A percentile compares a stretch with the other conserved stretches of the same genome.
These are phyloP conservation scores for Ancistrus triradiatus DNA, from an alignment of 2,113 vertebrate species.

Conservation along the genomic window DNA sequence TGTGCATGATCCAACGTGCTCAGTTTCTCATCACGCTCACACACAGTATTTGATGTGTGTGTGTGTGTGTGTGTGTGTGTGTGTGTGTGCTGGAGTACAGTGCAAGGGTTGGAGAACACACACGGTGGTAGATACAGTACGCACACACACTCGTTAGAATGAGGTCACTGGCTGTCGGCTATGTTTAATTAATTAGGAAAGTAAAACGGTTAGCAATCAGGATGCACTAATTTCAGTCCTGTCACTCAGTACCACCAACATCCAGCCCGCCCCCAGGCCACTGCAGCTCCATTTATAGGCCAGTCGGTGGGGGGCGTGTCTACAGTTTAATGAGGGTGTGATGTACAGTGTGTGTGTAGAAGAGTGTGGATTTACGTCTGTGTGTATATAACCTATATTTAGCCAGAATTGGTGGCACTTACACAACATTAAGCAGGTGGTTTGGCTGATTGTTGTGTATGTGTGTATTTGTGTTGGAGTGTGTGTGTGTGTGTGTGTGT, in stretches of 20 bases:
- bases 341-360: not conserved
- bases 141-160: slow-evolving; percentile 45
- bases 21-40: too few relatives aligned
- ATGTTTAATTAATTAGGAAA: slow-evolving; percentile 74
- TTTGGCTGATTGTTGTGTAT: too few relatives aligned
- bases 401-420: too few relatives aligned
- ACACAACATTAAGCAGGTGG: too few relatives aligned
- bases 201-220: slow-evolving; percentile 70
- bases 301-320: slow-evolving; percentile 16
- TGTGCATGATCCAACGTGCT: too few relatives aligned
- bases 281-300: slow-evolving; percentile 42
- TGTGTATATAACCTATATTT: too few relatives aligned
- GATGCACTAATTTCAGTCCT: slow-evolving; percentile 69
- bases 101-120: slow-evolving; percentile 17
- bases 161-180: slow-evolving; percentile 69
- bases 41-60: too few relatives aligned
- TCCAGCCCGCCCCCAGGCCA: slow-evolving; percentile 54
- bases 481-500: not conserved
- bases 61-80: slow-evolving; percentile 2
- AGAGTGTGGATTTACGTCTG: too few relatives aligned
- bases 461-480: too few relatives aligned
- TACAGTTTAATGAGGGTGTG: not conserved
- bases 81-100: not conserved
- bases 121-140: slow-evolving; percentile 31
- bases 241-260: slow-evolving; percentile 69